These are phyloP conservation scores for Acanthosepion pharaonis DNA, from an alignment of 2,888 invertebrate genomes.

Conservation along the genomic window DNA sequence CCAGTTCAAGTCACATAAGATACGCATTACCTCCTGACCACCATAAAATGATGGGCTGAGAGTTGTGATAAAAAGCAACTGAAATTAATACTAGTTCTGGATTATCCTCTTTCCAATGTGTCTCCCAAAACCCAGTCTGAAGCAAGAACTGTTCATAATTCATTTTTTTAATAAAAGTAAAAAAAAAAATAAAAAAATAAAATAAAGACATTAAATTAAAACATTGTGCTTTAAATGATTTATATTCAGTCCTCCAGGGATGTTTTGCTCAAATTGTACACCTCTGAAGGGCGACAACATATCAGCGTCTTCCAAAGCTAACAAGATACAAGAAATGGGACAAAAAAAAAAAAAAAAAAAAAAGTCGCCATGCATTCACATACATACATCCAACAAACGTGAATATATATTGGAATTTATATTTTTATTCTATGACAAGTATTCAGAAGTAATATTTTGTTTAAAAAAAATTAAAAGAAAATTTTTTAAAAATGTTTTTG, in stretches of 20 bases:
- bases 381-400: neutral
- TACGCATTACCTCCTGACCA: too few relatives aligned
- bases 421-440: neutral
- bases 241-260: neutral
- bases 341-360: neutral
- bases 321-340: slow-evolving; percentile 16
- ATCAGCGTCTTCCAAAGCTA: slow-evolving; percentile 43
- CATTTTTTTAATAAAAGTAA: too few relatives aligned
- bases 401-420: neutral
- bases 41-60: too few relatives aligned
- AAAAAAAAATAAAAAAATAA: too few relatives aligned
- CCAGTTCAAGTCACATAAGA: too few relatives aligned
- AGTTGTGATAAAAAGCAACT: too few relatives aligned
- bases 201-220: neutral
- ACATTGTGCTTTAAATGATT: neutral
- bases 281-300: neutral
- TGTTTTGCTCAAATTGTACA: slow-evolving; percentile 23
- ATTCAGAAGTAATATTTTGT: neutral
- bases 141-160: too few relatives aligned
- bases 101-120: too few relatives aligned
- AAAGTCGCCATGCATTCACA: neutral
- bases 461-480: neutral
- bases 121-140: too few relatives aligned
- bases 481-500: neutral
- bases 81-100: too few relatives aligned